phyloP scores from a whole-genome alignment of 2,113 vertebrate species.

The Leucopternis melanops region DNA sequence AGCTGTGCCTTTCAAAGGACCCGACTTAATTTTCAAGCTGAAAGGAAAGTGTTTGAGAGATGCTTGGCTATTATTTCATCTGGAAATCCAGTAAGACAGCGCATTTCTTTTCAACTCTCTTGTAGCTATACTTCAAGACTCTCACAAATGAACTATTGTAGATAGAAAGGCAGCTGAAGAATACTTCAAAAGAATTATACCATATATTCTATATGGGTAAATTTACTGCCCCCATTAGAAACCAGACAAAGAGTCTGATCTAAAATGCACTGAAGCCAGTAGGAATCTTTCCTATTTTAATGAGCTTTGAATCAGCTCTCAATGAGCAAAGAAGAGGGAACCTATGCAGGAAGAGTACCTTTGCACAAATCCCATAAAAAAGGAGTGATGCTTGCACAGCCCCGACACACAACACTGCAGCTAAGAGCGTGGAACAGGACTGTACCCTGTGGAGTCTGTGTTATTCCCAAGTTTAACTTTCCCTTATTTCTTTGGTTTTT shows the following conservation, averaged over 20 bases:
- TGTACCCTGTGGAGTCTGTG: background rate
- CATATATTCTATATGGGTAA: conserved; percentile 25
- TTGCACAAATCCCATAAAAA: background rate
- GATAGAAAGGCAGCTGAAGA: conserved; percentile 26
- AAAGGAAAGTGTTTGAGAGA: conserved; percentile 61
- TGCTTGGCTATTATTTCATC: conserved; percentile 64
- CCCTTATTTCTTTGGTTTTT: background rate
- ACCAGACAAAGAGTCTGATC: conserved; percentile 41
- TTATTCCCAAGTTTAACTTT: background rate
- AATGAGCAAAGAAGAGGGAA: background rate
- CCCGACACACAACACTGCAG: background rate
- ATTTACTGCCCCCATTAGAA: conserved; percentile 38
- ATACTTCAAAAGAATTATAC: conserved; percentile 51
- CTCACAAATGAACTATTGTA: conserved; percentile 49
- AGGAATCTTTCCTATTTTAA: background rate
- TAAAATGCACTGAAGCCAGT: conserved; percentile 4
- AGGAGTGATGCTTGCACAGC: background rate
- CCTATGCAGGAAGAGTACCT: background rate
- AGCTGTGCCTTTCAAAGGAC: conserved; percentile 63
- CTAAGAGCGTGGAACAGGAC: background rate
- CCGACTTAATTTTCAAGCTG: conserved; percentile 45
- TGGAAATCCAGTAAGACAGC: conserved; percentile 66
- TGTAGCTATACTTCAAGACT: conserved; percentile 31
- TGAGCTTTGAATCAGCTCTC: conserved; percentile 2
- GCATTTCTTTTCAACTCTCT: conserved; percentile 43